Conservation (phyloP, 2,113 vertebrate species). For the Colius striatus region DNA sequence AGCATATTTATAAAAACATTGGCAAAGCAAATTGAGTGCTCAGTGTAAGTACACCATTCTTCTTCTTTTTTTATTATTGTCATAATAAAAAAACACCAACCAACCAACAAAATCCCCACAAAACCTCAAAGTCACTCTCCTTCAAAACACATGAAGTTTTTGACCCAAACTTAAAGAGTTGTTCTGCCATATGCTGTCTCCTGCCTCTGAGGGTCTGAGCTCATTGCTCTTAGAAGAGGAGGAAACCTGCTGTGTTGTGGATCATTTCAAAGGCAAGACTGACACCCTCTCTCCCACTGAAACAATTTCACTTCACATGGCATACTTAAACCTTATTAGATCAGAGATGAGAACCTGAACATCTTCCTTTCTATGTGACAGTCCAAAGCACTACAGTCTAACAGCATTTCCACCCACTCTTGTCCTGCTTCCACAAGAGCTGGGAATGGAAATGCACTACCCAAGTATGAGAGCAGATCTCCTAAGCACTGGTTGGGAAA, state of each 20-base stretch:
- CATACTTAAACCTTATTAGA: neutral
- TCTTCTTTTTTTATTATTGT: neutral
- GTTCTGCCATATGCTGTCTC: neutral
- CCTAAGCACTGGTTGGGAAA: neutral
- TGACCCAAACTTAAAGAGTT: neutral
- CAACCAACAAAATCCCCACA: neutral
- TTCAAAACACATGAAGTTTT: neutral
- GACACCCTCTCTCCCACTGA: neutral
- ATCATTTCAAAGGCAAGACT: neutral
- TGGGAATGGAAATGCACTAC: neutral
- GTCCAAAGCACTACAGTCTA: neutral
- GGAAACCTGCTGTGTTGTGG: neutral
- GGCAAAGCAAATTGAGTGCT: neutral
- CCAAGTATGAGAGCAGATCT: neutral
- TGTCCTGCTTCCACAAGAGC: neutral
- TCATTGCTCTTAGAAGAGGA: neutral
- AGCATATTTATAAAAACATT: neutral
- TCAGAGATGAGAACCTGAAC: neutral
- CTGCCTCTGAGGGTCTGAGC: neutral
- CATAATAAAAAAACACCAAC: neutral
- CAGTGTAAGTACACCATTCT: neutral
- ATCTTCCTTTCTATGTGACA: neutral
- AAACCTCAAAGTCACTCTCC: neutral
- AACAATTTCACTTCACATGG: neutral
- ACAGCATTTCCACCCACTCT: neutral